phyloP scores from a whole-genome alignment of 2,888 invertebrate genomes.

The Drosophila silvestris region DNA sequence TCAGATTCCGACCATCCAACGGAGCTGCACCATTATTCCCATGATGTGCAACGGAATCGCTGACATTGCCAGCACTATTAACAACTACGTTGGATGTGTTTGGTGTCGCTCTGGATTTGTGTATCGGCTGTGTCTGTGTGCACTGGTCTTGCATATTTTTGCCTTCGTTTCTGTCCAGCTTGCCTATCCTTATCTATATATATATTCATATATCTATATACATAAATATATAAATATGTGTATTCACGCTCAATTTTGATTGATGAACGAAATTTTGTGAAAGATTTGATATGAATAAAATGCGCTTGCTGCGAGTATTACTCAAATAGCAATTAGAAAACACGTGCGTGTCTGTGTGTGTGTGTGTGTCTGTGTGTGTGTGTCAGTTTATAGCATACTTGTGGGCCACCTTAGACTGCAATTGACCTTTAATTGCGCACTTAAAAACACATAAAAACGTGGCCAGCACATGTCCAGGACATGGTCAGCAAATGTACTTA shows the following conservation, averaged over 20 bases:
- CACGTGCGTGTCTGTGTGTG: background rate
- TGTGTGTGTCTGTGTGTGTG: constrained; percentile 9
- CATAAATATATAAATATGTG: background rate
- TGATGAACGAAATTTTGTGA: constrained; percentile 1
- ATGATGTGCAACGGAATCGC: constrained; percentile 70
- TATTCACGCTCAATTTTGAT: constrained; percentile 11
- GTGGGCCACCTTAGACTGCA: constrained; percentile 65
- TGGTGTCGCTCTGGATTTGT: background rate
- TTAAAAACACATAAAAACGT: constrained; percentile 80
- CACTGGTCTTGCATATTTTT: background rate
- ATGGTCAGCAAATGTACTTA: constrained; percentile 45
- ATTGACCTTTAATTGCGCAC: constrained; percentile 82
- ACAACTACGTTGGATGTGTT: too few relatives aligned
- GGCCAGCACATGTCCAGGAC: constrained; percentile 59
- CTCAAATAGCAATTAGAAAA: constrained; percentile 57
- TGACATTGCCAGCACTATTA: too few relatives aligned
- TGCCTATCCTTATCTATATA: background rate
- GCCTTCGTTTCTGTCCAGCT: constrained; percentile 17
- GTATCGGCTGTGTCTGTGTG: background rate
- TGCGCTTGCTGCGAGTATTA: constrained; percentile 27
- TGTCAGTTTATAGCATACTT: constrained; percentile 59
- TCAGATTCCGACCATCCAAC: constrained; percentile 86
- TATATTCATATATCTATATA: background rate
- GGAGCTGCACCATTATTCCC: too few relatives aligned
- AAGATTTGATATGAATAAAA: background rate